Evolutionary conservation across 2,797 vertebrate species (phyloP).

Genomic region (Tolypeutes matacus): DNA sequence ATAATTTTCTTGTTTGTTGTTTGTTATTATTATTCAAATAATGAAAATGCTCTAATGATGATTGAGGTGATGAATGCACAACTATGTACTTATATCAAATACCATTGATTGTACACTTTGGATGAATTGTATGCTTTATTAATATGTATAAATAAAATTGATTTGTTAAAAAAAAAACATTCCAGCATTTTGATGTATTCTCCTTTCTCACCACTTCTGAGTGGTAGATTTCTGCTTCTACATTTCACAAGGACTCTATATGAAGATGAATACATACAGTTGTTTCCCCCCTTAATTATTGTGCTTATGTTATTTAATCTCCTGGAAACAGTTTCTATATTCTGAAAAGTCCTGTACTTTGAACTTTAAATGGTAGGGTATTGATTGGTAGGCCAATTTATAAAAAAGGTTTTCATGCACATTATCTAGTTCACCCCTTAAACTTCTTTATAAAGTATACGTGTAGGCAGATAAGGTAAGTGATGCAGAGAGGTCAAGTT

Average conservation of each 20-base stretch:
- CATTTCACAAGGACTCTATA: not conserved
- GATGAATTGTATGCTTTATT: no score
- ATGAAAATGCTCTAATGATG: no score
- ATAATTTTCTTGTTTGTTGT: no score
- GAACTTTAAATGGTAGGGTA: slow-evolving; percentile 44
- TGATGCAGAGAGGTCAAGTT: not conserved
- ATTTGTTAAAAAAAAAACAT: no score
- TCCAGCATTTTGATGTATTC: slow-evolving; percentile 32
- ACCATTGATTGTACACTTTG: no score
- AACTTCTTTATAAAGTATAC: not conserved
- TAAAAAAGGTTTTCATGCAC: not conserved
- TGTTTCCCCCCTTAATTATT: slow-evolving; percentile 17
- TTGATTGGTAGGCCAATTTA: not conserved
- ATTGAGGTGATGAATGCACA: no score
- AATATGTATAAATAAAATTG: no score
- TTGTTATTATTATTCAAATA: no score
- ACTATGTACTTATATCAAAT: no score
- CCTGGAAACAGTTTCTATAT: slow-evolving; percentile 29
- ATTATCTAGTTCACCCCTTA: not conserved
- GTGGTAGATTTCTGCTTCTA: slow-evolving; percentile 43
- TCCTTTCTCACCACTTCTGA: slow-evolving; percentile 18
- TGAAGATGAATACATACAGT: not conserved
- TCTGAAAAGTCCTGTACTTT: slow-evolving; percentile 52
- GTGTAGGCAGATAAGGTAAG: not conserved
- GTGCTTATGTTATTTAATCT: slow-evolving; percentile 41